These are phyloP conservation scores for Heloderma charlesbogerti DNA, from an alignment of 2,113 vertebrate species.

Conservation along the genomic window DNA sequence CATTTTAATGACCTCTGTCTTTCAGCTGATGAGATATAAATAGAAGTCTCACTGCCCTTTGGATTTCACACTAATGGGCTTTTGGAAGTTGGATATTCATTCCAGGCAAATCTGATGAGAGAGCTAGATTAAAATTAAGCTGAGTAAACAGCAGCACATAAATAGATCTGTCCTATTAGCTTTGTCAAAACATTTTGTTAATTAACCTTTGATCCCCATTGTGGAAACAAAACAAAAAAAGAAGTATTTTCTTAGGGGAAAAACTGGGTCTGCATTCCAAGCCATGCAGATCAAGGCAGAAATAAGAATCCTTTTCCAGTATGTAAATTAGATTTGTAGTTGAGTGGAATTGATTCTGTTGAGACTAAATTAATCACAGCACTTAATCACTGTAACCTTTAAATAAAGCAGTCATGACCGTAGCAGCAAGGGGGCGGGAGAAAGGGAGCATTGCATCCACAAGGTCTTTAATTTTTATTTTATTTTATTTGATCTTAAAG, in stretches of 20 bases:
- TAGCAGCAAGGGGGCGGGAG: constrained; percentile 61
- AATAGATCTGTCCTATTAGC: constrained; percentile 61
- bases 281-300: constrained; percentile 48
- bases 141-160: constrained; percentile 47
- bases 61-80: background rate
- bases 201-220: constrained; percentile 41
- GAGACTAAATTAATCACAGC: constrained; percentile 91
- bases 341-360: constrained; percentile 92
- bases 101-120: constrained; percentile 11
- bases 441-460: constrained; percentile 39
- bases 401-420: constrained; percentile 69
- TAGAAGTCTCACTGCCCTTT: background rate
- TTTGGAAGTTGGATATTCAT: constrained; percentile 33
- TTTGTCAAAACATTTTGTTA: constrained; percentile 60
- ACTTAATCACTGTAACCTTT: constrained; percentile 88
- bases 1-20: background rate
- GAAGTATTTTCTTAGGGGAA: constrained; percentile 1
- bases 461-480: constrained; percentile 50
- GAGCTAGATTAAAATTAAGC: constrained; percentile 46
- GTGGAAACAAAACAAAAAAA: background rate
- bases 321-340: constrained; percentile 81
- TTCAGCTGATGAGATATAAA: background rate
- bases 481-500: no score
- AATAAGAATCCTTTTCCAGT: constrained; percentile 62
- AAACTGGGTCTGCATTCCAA: constrained; percentile 59